Evolutionary conservation across 2,888 invertebrate species (phyloP), one percentile per base, ranked within the genome.

Genomic region (Conomelus anceps): DNA sequence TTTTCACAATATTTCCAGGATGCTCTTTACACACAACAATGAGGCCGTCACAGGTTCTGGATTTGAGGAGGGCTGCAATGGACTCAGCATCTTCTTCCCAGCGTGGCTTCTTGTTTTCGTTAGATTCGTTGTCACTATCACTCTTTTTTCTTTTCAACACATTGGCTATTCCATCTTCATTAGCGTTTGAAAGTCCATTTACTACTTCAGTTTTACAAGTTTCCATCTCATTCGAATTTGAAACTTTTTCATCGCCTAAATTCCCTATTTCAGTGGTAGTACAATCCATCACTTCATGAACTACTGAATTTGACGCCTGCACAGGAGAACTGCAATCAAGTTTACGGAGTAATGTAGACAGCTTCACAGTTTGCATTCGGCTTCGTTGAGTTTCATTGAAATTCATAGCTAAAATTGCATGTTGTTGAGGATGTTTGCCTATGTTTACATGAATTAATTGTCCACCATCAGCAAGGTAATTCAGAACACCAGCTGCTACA

Each of bases 21-120:
- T 99, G 97, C 93, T 98, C 98, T 93, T 96, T 98, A 89, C 96
- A 95, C 0, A 96, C 96, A 90, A 99, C 95, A 0, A 97, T 94
- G 89, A 98, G 94, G 7, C 96, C 96, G 93, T 98, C 97, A 90
- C 96, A 95, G 93, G 96, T 96, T 1, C 92, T 89, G 0, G 93
- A 92, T 88, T 94, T 93, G 90, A 97, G 93, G 63, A 96, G 92
- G 89, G 94, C 94, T 84, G 96, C 94, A 0, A 96, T 96, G 88
- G 94, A 93, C 91, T 95, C 95, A 92, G 96, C 96, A 88, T 96
- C 96, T 91, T 94, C 93, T 92, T 96, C 95, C 96, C 96, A 97
- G 91, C 95, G 95, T 9, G 95, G 95, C 92, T 95, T 95, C 92
- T 95, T 95, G 9, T 91, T 11, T 63, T 23, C 63, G 9, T 3